Evolutionary conservation across 1,140 invertebrate species (phyloP).

Genomic region (Solenopsis invicta): DNA sequence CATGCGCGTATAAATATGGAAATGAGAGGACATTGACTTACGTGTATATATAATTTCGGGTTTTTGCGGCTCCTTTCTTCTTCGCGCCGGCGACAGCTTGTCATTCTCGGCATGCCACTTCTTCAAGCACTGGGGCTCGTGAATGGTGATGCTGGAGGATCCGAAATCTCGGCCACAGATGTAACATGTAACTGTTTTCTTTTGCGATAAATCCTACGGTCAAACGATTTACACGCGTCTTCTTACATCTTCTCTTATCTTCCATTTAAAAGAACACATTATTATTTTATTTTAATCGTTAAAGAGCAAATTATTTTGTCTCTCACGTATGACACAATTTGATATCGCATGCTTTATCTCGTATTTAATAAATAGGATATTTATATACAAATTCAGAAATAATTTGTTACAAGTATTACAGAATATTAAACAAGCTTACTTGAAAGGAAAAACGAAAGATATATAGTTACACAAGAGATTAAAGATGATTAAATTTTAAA

Average conservation of each 20-base stretch:
- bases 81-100: slow-evolving; percentile 88
- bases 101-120: slow-evolving; percentile 92
- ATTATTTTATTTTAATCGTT: background rate
- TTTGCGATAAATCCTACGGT: slow-evolving; percentile 69
- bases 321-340: background rate
- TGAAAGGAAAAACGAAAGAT: background rate
- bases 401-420: background rate
- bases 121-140: slow-evolving; percentile 92
- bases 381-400: background rate
- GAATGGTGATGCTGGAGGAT: slow-evolving; percentile 90
- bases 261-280: background rate
- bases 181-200: slow-evolving; percentile 89
- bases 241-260: background rate
- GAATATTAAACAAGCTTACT: background rate
- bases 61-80: slow-evolving; percentile 89
- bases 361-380: background rate
- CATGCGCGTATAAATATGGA: background rate
- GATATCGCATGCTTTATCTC: background rate
- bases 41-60: slow-evolving; percentile 88
- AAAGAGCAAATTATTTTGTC: background rate
- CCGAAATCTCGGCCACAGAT: slow-evolving; percentile 93
- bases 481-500: background rate
- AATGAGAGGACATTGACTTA: slow-evolving; percentile 76
- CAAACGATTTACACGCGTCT: slow-evolving; percentile 1
- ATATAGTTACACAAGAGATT: background rate